These are phyloP conservation scores for Pararge aegeria DNA, from an alignment of 1,140 invertebrate genomes.

Conservation along the genomic window DNA sequence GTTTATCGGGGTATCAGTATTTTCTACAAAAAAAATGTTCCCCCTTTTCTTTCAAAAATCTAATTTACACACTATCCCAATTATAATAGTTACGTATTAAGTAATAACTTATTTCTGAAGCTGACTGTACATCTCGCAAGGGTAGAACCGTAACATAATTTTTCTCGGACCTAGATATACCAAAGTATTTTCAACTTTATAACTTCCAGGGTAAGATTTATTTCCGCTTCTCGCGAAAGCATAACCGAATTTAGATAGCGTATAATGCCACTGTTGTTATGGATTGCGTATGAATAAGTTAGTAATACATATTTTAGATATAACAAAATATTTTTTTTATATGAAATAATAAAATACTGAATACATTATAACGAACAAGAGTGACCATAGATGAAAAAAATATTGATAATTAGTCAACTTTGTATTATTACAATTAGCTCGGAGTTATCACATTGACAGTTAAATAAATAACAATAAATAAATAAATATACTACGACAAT, in stretches of 20 bases:
- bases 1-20: too few species aligned
- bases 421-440: too few species aligned
- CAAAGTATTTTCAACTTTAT: slow-evolving; percentile 11
- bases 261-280: slow-evolving; percentile 14
- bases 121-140: slow-evolving; percentile 15
- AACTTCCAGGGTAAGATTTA: neutral
- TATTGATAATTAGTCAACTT: too few species aligned
- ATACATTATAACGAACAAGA: neutral
- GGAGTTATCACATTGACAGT: too few species aligned
- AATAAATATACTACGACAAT: too few species aligned
- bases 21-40: too few species aligned
- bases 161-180: slow-evolving; percentile 1
- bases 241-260: slow-evolving; percentile 16
- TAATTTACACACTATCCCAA: neutral
- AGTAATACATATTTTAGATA: neutral
- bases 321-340: neutral
- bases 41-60: too few species aligned
- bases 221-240: neutral
- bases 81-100: neutral
- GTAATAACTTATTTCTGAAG: neutral
- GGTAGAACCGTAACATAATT: slow-evolving; percentile 23
- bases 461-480: too few species aligned
- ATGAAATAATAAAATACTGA: neutral
- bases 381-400: too few species aligned
- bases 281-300: slow-evolving; percentile 21